These are phyloP conservation scores for Coluber constrictor DNA, from an alignment of 2,797 vertebrate genomes.

Conservation along the genomic window DNA sequence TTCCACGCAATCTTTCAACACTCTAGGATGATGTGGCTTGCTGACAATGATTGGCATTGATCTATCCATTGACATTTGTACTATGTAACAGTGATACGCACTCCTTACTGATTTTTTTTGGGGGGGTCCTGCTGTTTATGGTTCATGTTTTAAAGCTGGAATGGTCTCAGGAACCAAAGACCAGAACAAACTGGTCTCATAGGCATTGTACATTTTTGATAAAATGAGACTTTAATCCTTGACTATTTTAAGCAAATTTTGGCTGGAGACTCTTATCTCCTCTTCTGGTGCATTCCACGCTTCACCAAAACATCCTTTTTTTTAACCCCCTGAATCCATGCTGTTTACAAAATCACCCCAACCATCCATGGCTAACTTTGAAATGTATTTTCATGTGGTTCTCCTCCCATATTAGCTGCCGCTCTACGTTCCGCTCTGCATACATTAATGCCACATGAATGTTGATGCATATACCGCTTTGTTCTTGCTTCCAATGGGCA, in stretches of 20 bases:
- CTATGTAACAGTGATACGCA: background rate
- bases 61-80: background rate
- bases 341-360: background rate
- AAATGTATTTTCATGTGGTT: background rate
- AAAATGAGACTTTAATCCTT: background rate
- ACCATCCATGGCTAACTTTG: background rate
- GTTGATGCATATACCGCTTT: background rate
- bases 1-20: background rate
- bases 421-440: background rate
- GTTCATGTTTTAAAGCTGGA: background rate
- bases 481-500: background rate
- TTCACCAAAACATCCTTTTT: background rate
- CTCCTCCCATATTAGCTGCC: background rate
- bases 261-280: background rate
- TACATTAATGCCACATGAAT: background rate
- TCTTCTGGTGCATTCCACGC: background rate
- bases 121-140: background rate
- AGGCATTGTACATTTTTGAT: background rate
- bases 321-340: background rate
- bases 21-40: background rate
- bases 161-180: background rate
- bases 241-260: background rate
- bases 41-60: background rate
- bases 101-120: background rate
- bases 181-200: background rate